A percentile compares a stretch with the other conserved stretches of the same genome.
phyloP scores from a whole-genome alignment of 23 tunicate genomes.

The Oikopleura dioica region DNA sequence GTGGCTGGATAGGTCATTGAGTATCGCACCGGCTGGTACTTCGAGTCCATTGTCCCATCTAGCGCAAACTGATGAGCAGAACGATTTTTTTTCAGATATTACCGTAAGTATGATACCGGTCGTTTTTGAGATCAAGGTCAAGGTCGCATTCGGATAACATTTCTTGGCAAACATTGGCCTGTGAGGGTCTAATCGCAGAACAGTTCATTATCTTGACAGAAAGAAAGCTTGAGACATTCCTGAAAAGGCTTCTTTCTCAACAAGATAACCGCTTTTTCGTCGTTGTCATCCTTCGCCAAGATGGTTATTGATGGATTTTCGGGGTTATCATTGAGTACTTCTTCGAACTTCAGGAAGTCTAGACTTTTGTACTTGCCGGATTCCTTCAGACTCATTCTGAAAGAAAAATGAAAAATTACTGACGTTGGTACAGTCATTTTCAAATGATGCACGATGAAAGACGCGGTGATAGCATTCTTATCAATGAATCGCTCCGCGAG shows the following conservation, averaged over 20 bases:
- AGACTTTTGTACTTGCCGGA: background rate
- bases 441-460: no score
- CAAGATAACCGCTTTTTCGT: background rate
- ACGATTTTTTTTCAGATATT: background rate
- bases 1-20: constrained; percentile 73
- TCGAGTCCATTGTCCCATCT: background rate
- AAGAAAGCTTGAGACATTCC: no score
- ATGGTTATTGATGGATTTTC: background rate
- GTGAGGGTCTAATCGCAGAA: no score
- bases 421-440: no score
- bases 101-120: background rate
- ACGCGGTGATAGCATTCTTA: no score
- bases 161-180: background rate
- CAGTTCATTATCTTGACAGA: no score
- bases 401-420: no score
- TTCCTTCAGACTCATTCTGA: no score
- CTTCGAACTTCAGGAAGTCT: background rate
- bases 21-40: background rate
- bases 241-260: background rate
- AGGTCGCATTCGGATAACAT: background rate
- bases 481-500: no score
- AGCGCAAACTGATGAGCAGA: background rate
- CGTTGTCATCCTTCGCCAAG: background rate
- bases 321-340: background rate
- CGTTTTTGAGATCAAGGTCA: background rate